Conservation (phyloP, 2,888 invertebrate genomes). For the Pristionchus mayeri region DNA sequence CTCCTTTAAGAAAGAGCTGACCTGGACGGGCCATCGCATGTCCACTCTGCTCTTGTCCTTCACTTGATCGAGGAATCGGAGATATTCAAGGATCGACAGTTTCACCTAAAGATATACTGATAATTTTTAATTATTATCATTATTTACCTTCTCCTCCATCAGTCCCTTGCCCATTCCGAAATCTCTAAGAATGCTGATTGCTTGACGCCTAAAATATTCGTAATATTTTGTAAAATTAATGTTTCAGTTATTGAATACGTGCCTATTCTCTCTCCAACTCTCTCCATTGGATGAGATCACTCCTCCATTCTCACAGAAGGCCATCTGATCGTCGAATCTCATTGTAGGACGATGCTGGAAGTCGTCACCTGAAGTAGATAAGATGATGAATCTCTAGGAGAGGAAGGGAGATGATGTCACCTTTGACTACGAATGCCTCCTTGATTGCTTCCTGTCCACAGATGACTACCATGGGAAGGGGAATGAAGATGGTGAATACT, state of each 20-base stretch:
- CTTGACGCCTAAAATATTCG: background rate
- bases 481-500: slow-evolving; percentile 8
- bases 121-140: background rate
- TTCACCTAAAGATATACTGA: background rate
- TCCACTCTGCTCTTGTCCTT: slow-evolving; percentile 7
- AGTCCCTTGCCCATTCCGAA: slow-evolving; percentile 31
- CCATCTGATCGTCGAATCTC: slow-evolving; percentile 13
- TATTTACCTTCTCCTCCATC: slow-evolving; percentile 30
- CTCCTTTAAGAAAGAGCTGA: too few relatives aligned
- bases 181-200: slow-evolving; percentile 3
- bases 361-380: background rate
- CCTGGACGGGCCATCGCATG: slow-evolving; percentile 14
- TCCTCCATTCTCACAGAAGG: slow-evolving; percentile 6
- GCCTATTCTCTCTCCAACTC: slow-evolving; percentile 14
- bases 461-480: background rate
- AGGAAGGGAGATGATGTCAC: too few relatives aligned
- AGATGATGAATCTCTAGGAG: background rate
- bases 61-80: background rate
- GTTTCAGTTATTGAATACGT: too few relatives aligned
- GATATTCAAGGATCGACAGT: background rate
- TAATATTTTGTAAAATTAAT: background rate
- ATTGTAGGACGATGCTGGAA: background rate
- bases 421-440: slow-evolving; percentile 1
- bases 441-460: background rate
- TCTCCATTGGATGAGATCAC: slow-evolving; percentile 21